These are phyloP conservation scores for Corythoichthys haematopterus DNA, from an alignment of 2,113 vertebrate genomes.

Conservation along the genomic window DNA sequence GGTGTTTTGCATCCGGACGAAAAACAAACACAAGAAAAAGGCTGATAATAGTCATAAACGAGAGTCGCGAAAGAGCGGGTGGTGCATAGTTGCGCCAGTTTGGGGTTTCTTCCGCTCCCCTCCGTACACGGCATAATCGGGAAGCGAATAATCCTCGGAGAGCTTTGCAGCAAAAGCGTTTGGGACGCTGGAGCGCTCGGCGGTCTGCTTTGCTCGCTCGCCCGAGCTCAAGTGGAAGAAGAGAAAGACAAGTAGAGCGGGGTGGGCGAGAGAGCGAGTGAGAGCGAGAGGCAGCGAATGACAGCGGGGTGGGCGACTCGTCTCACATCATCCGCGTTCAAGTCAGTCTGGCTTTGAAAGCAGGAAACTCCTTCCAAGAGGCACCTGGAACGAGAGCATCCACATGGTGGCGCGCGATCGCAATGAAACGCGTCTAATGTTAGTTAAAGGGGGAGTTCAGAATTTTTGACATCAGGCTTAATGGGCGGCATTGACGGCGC, in stretches of 20 bases:
- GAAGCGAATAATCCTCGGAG: neutral
- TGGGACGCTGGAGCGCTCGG: slow-evolving; percentile 39
- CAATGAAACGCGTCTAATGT: slow-evolving; percentile 7
- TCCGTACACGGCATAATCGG: too few species aligned
- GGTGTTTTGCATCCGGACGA: slow-evolving; percentile 6
- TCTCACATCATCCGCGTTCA: neutral
- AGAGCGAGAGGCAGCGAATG: slow-evolving; percentile 18
- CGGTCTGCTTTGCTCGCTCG: neutral
- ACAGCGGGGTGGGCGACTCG: slow-evolving; percentile 17
- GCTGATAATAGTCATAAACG: neutral
- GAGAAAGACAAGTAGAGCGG: slow-evolving; percentile 53
- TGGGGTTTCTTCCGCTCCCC: neutral
- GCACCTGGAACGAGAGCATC: slow-evolving; percentile 12
- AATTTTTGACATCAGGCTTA: too few species aligned
- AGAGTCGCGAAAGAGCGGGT: neutral
- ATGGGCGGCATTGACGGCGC: too few species aligned
- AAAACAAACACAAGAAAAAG: too few species aligned
- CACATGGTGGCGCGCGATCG: slow-evolving; percentile 70
- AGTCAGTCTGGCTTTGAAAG: neutral
- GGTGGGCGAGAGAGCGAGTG: slow-evolving; percentile 64
- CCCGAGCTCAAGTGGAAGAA: neutral
- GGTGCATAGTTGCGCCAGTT: slow-evolving; percentile 9
- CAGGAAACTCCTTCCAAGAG: neutral
- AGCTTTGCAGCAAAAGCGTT: slow-evolving; percentile 5
- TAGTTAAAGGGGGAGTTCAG: too few species aligned